A percentile compares a stretch with the other conserved stretches of the same genome.
phyloP scores from a whole-genome alignment of 2,888 invertebrate genomes.

The Ceramica pisi region DNA sequence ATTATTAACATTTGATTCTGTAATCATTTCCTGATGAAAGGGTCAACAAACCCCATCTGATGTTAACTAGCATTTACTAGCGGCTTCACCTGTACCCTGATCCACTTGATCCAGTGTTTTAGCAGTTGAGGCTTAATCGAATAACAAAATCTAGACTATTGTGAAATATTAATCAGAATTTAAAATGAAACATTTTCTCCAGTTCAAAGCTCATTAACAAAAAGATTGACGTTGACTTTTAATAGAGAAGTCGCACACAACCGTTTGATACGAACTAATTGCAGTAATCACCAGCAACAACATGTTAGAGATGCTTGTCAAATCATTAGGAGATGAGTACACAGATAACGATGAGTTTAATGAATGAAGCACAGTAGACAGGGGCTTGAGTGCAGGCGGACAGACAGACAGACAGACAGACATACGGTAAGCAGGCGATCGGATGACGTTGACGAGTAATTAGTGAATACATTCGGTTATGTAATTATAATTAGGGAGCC shows the following conservation, averaged over 20 bases:
- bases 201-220: neutral
- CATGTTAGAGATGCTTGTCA: conserved; percentile 24
- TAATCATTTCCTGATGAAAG: neutral
- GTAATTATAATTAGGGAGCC: conserved; percentile 24
- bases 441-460: conserved; percentile 23
- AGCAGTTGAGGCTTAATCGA: neutral
- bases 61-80: neutral
- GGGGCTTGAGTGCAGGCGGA: conserved; percentile 18
- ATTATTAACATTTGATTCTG: conserved; percentile 1
- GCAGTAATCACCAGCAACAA: conserved; percentile 9
- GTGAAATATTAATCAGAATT: neutral
- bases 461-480: conserved; percentile 8
- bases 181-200: neutral
- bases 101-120: neutral
- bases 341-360: conserved; percentile 18
- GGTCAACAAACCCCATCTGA: neutral
- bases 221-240: neutral
- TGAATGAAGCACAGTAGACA: conserved; percentile 18
- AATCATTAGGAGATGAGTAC: conserved; percentile 24
- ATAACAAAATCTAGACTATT: neutral
- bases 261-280: conserved; percentile 29
- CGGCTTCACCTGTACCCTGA: neutral
- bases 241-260: neutral
- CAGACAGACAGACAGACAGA: conserved; percentile 1
- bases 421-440: neutral